These are phyloP conservation scores for Myotis davidii DNA, from an alignment of 2,113 vertebrate species.

Conservation along the genomic window DNA sequence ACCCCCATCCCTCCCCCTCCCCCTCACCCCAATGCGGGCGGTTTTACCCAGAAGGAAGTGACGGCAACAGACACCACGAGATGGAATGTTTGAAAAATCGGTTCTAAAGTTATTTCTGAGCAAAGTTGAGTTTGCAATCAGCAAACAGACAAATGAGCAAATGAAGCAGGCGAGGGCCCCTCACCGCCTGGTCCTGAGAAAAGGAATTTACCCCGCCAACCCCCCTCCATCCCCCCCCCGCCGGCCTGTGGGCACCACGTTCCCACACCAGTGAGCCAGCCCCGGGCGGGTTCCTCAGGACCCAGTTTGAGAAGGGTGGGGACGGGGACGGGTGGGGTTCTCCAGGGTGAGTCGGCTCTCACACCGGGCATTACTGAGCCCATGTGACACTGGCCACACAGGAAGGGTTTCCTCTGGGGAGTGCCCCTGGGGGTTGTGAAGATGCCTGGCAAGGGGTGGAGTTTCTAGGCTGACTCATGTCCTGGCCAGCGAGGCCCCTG, in stretches of 20 bases:
- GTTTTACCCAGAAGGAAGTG: not conserved
- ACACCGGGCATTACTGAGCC: not conserved
- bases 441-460: not conserved
- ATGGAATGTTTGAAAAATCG: not conserved
- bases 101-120: not conserved
- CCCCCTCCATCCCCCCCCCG: not conserved
- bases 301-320: not conserved
- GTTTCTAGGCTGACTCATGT: not conserved
- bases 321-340: not conserved
- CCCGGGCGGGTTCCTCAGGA: not conserved
- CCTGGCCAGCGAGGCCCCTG: rapidly evolving
- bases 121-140: not conserved
- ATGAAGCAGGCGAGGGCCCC: not conserved
- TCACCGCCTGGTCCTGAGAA: not conserved
- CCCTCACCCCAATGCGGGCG: not conserved
- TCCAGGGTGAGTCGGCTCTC: not conserved
- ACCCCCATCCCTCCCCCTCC: too few species aligned
- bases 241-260: not conserved
- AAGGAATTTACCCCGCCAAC: not conserved
- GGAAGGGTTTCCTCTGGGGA: constrained; percentile 1
- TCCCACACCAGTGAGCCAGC: not conserved
- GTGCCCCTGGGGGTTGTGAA: rapidly evolving
- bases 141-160: not conserved
- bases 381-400: not conserved
- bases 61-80: not conserved